Base-by-base conservation (phyloP, 2,113 vertebrate genomes). In the Microcebus ravelobensis region DNA sequence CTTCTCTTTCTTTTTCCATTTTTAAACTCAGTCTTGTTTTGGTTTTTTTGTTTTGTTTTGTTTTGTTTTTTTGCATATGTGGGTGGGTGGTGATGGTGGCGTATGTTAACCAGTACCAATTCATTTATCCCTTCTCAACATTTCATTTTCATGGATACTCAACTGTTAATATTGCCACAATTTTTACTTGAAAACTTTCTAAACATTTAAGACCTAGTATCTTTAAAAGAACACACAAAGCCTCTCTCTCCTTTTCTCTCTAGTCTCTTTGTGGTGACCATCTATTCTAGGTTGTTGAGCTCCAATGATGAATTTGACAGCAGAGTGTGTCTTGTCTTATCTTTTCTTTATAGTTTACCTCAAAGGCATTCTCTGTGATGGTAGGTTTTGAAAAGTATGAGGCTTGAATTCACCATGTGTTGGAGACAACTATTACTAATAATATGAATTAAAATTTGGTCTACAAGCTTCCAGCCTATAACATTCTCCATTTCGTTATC, bases 301-400 rank as follows among this genome's bases (percentile, higher is more conserved):
- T 13, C 6, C 9, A 50, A 6, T 8, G 65, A 65, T 61, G 27
- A 71, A 39, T 67, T 90, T 48, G 68, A 0, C 21, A 65, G 12
- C 45, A 61, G 8, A 59, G 12, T 86, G 52, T 61, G 5, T 23
- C 39, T 94, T 61, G 12, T 52, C 27, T 73, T 91, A 18, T 59
- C 18, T 15, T 48, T 48, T 59, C 18, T 48, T 29, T 27, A 18
- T 1, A 25, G 39, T 59, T 93, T 83, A 55, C 39, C 17, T 79
- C 7, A 4, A 91, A 92, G 65, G 6, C 36, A 77, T 68, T 67
- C 9, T 65, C 55, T 77, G 57, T 89, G 79, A 59, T 52, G 65
- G 25, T 67, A 52, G 45, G 25, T 82, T 97, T 93, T 73, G 25
- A 85, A 85, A 92, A 96, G 20, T 25, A 59, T 25, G n/a, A 85